Evolutionary conservation across 1,140 invertebrate genomes (phyloP), one percentile per base, ranked within the genome.

Genomic region (Cherax destructor): DNA sequence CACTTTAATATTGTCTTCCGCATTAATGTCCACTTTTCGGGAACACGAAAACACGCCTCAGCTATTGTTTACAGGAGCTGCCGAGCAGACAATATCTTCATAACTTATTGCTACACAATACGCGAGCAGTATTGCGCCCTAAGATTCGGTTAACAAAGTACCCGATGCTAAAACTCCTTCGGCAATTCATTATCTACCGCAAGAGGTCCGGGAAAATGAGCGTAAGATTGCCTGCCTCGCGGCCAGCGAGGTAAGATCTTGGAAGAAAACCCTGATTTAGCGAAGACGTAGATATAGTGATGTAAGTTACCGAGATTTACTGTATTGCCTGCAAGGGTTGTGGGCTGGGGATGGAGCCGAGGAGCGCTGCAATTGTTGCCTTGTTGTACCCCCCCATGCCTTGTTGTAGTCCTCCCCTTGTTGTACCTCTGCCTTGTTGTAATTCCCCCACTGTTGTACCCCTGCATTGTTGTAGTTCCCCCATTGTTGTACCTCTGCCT

Each of bases 301-400:
- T 79, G 83, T 77, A 91, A 91, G 89, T 91, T 85, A 91, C 24
- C 65, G 88, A 86, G 88, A 91, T 91, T 91, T 91, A 91, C 88
- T 72, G 83, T 91, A 91, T 85, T 79, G 83, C 72, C 83, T 49
- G 74, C 52, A 47, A 24, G 49, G 24, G 88, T 74, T 65, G 76
- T 56, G 52, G 52, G 52, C 3, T 7, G 52, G 6, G 52, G 52
- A 13, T 56, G 52, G 52, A 56, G 52, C 30, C 30, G 52, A 13
- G 52, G 0, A 7, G 52, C 6, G 52, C 11, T 56, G 52, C 7
- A 61, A 41, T 65, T 65, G 13, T 77, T 21, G 41, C 4, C 10
- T 50, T 21, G n/a, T n/a, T 56, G 52, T 56, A 4, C 52, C 52
- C 11, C 11, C 6, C 52, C 52, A 6, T 56, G 52, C 30, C 30